Base-by-base conservation (phyloP, 2,113 vertebrate genomes). In the Zootoca vivipara region DNA sequence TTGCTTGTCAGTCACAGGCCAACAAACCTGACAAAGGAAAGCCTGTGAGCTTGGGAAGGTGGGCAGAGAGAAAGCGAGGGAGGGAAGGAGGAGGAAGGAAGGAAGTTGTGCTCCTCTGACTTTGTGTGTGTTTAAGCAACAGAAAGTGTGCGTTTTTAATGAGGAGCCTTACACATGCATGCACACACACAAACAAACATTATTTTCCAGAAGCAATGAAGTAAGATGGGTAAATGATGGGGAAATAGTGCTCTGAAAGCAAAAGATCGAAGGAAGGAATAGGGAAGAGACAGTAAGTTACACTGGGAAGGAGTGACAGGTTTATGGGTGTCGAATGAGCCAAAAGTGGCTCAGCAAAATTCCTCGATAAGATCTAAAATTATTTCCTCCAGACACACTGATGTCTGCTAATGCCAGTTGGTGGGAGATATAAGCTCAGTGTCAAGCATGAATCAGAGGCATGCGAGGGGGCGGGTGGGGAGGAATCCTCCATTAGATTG, bases 1-100 rank as follows among this genome's bases (percentile, higher is more conserved):
- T 97, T 97, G 96, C 97, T 98, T 98, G 95, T 96, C 96, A 96
- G 96, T 97, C 97, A 97, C 96, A 95, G 94, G 86, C 94, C 96
- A 97, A 92, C 93, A 95, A 93, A 96, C 92, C 96, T 93, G 95
- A 96, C 94, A 96, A 92, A 94, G 90, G 82, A 92, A 95, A 90
- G 92, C 90, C 91, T 91, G 85, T 87, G 67, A 89, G 82, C 85
- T 90, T 90, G 74, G 0, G 7, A 85, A 80, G 0, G 0, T 16
- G 5, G n/a, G 46, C 3, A 24, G 70, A 15, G 40, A 52, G 40
- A 26, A 24, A 30, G 33, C 15, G 38, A 18, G 28, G 40, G 42
- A 83, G 30, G 89, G 86, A 38, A 56, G 84, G 84, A 78, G 80
- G 89, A 78, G 84, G 94, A 93, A 93, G 89, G 90, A 90, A 90